phyloP scores from a whole-genome alignment of 2,113 vertebrate genomes.

The Penelope pileata region DNA sequence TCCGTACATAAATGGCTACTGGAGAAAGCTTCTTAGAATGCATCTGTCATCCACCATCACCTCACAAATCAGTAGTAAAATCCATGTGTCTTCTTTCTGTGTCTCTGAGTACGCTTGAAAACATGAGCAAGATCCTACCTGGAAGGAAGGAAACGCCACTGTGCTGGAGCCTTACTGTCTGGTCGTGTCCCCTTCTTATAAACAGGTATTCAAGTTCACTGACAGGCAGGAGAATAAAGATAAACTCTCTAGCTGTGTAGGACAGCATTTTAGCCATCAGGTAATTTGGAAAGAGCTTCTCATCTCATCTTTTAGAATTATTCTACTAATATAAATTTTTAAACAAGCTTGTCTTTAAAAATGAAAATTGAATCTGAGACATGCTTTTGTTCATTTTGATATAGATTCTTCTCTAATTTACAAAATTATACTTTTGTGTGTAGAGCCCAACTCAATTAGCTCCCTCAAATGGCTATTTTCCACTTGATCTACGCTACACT shows the following conservation, averaged over 20 bases:
- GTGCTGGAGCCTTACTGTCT: background rate
- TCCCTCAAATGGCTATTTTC: conserved; percentile 24
- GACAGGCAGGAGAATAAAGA: background rate
- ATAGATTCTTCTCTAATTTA: conserved; percentile 17
- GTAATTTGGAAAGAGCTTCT: background rate
- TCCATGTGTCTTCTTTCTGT: background rate
- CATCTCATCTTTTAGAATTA: background rate
- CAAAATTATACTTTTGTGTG: background rate
- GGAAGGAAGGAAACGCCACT: background rate
- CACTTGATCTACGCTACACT: conserved; percentile 8
- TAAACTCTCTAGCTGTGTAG: background rate
- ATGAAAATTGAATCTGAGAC: background rate
- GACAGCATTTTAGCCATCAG: background rate
- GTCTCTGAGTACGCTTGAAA: background rate
- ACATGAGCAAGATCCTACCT: background rate
- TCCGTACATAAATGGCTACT: background rate
- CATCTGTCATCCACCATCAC: background rate
- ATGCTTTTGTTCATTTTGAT: conserved; percentile 9
- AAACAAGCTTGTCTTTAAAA: background rate
- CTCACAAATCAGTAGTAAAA: background rate
- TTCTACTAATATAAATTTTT: background rate
- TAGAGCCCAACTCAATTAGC: conserved; percentile 14
- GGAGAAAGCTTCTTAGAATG: background rate
- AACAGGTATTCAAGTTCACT: background rate
- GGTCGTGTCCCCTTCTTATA: background rate